phyloP scores from a whole-genome alignment of 2,797 vertebrate species.

The Chrosomus eos region DNA sequence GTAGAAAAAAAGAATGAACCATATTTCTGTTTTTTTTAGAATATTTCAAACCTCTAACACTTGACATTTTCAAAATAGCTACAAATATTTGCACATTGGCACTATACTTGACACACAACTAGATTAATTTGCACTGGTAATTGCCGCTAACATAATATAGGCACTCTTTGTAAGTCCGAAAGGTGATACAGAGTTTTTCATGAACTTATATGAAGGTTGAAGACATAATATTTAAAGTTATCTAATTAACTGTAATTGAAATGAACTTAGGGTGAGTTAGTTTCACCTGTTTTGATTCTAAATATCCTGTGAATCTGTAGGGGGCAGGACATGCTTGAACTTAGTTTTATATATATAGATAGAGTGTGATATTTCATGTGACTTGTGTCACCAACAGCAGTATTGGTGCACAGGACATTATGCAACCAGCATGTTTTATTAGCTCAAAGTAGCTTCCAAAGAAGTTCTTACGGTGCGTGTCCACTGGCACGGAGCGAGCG shows the following conservation, averaged over 20 bases:
- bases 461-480: too few relatives aligned
- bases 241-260: neutral
- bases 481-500: too few relatives aligned
- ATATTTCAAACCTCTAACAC: neutral
- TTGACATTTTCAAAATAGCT: neutral
- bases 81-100: constrained; percentile 6
- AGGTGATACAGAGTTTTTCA: neutral
- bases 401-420: neutral
- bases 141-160: neutral
- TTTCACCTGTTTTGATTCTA: neutral
- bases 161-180: neutral
- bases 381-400: constrained; percentile 10
- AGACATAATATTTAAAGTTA: neutral
- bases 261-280: neutral
- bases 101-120: neutral
- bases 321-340: neutral
- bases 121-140: neutral
- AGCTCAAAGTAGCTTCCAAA: neutral
- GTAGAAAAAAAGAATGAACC: neutral
- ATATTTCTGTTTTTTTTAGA: neutral
- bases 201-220: neutral
- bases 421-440: neutral
- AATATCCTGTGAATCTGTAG: neutral
- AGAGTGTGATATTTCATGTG: neutral
- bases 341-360: neutral